These are phyloP conservation scores for Anhinga anhinga DNA, from an alignment of 2,113 vertebrate species.

Conservation along the genomic window DNA sequence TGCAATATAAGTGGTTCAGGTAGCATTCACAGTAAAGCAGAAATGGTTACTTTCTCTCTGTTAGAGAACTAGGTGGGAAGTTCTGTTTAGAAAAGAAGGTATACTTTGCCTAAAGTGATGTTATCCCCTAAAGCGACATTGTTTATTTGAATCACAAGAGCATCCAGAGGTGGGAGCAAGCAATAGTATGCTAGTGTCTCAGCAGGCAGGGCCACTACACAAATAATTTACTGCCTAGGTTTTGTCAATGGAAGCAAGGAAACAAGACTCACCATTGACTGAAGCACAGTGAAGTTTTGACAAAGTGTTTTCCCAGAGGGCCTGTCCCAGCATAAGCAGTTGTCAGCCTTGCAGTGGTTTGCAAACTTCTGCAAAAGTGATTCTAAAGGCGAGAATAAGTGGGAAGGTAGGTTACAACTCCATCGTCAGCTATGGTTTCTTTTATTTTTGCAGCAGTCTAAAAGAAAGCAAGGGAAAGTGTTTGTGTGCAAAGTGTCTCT, in stretches of 20 bases:
- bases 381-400: not conserved
- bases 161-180: not conserved
- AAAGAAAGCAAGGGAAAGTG: not conserved
- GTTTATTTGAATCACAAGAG: not conserved
- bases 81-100: not conserved
- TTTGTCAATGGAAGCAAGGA: not conserved
- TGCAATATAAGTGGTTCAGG: not conserved
- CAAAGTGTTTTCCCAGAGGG: fast-evolving
- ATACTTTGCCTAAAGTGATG: not conserved
- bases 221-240: not conserved
- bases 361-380: not conserved
- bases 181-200: not conserved
- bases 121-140: not conserved
- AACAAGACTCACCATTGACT: fast-evolving
- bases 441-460: not conserved
- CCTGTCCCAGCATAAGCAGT: not conserved
- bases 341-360: not conserved
- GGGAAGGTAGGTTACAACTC: not conserved
- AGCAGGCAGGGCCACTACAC: not conserved
- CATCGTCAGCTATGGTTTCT: not conserved
- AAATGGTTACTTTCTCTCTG: not conserved
- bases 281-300: not conserved
- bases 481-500: not conserved
- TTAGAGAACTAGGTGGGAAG: not conserved
- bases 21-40: not conserved